These are phyloP conservation scores for Agrenia bidenticulata DNA, from an alignment of 2,888 invertebrate genomes.

Conservation along the genomic window DNA sequence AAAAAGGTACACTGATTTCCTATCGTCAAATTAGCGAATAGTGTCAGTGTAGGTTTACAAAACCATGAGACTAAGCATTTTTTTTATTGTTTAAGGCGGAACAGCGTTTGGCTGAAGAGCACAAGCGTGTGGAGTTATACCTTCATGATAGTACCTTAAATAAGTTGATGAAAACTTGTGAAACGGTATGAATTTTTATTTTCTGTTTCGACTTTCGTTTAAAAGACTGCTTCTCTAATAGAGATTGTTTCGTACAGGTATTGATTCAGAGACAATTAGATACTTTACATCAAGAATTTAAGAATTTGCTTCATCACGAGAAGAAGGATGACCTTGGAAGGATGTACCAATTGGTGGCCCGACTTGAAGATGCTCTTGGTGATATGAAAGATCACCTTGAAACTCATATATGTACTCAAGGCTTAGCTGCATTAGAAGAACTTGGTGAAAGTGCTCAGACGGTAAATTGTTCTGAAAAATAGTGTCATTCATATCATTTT, in stretches of 20 bases:
- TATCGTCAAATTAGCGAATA: too few relatives aligned
- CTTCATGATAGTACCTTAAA: slow-evolving; percentile 32
- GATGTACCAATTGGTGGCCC: slow-evolving; percentile 30
- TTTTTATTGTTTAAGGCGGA: slow-evolving; percentile 46
- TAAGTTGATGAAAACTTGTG: slow-evolving; percentile 31
- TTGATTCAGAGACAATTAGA: slow-evolving; percentile 31
- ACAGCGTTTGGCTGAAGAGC: slow-evolving; percentile 31
- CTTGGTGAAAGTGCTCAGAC: slow-evolving; percentile 25
- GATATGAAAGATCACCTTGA: slow-evolving; percentile 31
- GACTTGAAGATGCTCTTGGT: slow-evolving; percentile 59
- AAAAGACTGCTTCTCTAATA: too few relatives aligned
- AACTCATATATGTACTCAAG: slow-evolving; percentile 27
- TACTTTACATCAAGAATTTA: slow-evolving; percentile 32
- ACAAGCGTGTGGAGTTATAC: slow-evolving; percentile 25
- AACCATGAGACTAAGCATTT: not conserved
- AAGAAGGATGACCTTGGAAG: slow-evolving; percentile 29
- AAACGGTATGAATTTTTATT: too few relatives aligned
- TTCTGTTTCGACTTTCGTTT: too few relatives aligned
- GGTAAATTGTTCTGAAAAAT: too few relatives aligned
- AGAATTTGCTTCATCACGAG: slow-evolving; percentile 21
- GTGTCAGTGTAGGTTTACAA: too few relatives aligned
- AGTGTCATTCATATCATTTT: not conserved
- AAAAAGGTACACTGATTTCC: slow-evolving; percentile 81
- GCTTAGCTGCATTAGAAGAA: slow-evolving; percentile 18
- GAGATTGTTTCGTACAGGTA: slow-evolving; percentile 19